Base-by-base conservation (phyloP, 1,140 invertebrate species). In the Drosophila virilis region DNA sequence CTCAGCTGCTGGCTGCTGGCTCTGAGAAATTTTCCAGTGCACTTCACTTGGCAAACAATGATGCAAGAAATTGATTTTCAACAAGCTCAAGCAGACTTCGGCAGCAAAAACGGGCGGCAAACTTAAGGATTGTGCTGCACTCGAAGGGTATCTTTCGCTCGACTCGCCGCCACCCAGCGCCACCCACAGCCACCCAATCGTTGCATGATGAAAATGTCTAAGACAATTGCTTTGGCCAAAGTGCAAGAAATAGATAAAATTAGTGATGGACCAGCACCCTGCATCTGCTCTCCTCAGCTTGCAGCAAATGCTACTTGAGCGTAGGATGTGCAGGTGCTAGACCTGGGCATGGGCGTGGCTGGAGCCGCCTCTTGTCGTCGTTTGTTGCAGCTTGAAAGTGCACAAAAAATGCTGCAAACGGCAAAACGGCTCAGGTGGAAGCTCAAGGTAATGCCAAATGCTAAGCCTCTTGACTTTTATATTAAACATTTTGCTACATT, bases 21-120 rank as follows among this genome's bases (percentile, higher is more conserved):
- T 84, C 60, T 40, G 74, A 80, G 77, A 83, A 90, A 90, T 90
- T 90, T 90, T 90, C 88, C 88, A 90, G 88, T 88, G 88, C 88
- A 90, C 88, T 90, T 90, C 88, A 90, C 88, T 88, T 88, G 79
- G 82, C 88, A 90, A 90, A 90, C 88, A 90, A 90, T 90, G 88
- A 90, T 90, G 88, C 88, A 90, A 86, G 88, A 90, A 90, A 90
- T 90, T 90, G 88, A 90, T 90, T 90, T 90, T 90, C 88, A 90
- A 90, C 88, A 91, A 90, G 88, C 82, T 80, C 70, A 70, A 86
- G 80, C 67, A 64, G 70, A 60, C 55, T 54, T 54, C 68, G 60
- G 68, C 70, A 61, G 72, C 40, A 45, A 35, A 46, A 66, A 62
- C 9, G 15, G 64, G 33, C 32, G 33, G 15, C 3, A 51, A 74